A percentile compares a stretch with the other conserved stretches of the same genome.
These are phyloP conservation scores for Gymnosoma rotundatum DNA, from an alignment of 2,888 invertebrate species.

Conservation along the genomic window DNA sequence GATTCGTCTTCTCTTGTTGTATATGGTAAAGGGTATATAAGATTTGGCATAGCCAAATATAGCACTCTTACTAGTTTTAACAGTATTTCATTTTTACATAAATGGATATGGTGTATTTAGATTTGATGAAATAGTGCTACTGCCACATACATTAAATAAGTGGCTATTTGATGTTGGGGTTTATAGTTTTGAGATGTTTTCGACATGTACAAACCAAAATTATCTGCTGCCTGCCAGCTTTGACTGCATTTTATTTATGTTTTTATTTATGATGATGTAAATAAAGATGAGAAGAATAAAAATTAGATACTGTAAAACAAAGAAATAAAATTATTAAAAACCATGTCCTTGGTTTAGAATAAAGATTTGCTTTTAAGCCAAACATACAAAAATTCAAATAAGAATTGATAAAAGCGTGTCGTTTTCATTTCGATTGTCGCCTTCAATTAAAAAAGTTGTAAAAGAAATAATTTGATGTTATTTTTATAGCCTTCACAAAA, in stretches of 20 bases:
- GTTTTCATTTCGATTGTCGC: too few species aligned
- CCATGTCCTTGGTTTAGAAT: conserved; percentile 60
- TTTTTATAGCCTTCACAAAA: too few species aligned
- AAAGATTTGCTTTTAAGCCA: conserved; percentile 40
- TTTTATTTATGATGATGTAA: conserved; percentile 65
- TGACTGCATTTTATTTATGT: conserved; percentile 60
- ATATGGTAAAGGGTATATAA: too few species aligned
- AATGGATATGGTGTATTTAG: conserved; percentile 32
- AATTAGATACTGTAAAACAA: conserved; percentile 30
- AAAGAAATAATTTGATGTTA: too few species aligned
- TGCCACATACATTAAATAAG: conserved; percentile 22
- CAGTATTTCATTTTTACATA: neutral
- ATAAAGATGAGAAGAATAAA: conserved; percentile 57
- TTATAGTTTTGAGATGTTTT: conserved; percentile 51
- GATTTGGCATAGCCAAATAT: too few species aligned
- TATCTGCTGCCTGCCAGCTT: conserved; percentile 41
- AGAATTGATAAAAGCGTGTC: conserved; percentile 17
- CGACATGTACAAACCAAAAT: conserved; percentile 15
- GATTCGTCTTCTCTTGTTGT: too few species aligned
- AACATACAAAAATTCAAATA: conserved; percentile 28
- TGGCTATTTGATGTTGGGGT: conserved; percentile 41
- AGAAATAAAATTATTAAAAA: conserved; percentile 58
- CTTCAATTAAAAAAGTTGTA: too few species aligned
- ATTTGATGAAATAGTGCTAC: conserved; percentile 9
- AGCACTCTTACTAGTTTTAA: too few species aligned